These are phyloP conservation scores for Frankliniella fusca DNA, from an alignment of 2,888 invertebrate species.

Conservation along the genomic window DNA sequence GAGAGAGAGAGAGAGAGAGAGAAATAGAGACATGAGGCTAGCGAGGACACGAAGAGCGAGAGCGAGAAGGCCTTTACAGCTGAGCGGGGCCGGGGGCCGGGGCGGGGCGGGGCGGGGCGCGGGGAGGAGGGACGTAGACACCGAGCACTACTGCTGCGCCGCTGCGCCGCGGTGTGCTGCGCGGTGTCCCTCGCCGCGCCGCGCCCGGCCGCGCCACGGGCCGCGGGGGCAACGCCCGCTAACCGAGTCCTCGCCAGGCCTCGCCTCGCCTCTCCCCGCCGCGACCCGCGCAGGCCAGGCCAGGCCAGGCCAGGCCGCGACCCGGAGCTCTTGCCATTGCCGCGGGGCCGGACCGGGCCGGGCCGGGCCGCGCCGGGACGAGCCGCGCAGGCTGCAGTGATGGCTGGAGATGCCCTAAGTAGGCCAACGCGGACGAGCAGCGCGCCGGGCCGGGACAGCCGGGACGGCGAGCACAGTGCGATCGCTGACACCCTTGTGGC, in stretches of 20 bases:
- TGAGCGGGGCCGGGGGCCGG: no score
- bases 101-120: no score
- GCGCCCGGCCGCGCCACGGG: not conserved
- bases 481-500: no score
- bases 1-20: not conserved
- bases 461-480: not conserved
- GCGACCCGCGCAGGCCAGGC: no score
- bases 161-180: no score
- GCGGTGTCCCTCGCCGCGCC: no score
- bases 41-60: not conserved
- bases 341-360: no score
- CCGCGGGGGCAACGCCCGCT: not conserved
- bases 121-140: no score
- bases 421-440: not conserved
- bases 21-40: not conserved
- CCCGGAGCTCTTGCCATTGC: no score
- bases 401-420: not conserved
- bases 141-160: no score
- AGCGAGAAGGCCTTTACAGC: not conserved
- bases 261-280: not conserved
- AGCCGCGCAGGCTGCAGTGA: not conserved
- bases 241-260: not conserved
- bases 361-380: no score
- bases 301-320: no score
- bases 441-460: not conserved